Conservation (phyloP, 2,797 vertebrate species). For the Stomatorhinus walkeri region DNA sequence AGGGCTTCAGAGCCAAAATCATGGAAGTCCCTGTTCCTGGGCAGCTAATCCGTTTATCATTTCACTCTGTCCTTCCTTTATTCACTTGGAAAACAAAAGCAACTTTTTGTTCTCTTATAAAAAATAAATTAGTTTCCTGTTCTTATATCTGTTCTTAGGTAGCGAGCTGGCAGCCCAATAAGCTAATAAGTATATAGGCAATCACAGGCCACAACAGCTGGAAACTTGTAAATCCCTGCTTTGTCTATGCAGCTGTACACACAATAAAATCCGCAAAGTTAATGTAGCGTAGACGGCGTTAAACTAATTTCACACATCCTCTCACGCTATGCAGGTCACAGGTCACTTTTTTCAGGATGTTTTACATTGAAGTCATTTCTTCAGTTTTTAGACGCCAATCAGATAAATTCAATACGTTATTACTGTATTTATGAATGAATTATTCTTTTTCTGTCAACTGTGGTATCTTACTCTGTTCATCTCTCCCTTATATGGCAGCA, state of each 20-base stretch:
- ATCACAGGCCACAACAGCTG: neutral
- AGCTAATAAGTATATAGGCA: neutral
- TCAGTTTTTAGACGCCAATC: neutral
- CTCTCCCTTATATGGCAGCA: constrained; percentile 22
- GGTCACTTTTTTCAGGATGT: constrained; percentile 18
- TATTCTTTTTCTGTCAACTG: constrained; percentile 30
- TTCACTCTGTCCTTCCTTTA: neutral
- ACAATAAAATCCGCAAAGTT: neutral
- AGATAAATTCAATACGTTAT: neutral
- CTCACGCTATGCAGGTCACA: constrained; percentile 15
- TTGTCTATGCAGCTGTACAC: constrained; percentile 15
- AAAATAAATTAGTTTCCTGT: neutral
- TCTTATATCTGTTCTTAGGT: neutral
- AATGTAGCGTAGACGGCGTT: constrained; percentile 5
- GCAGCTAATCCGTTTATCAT: constrained; percentile 8
- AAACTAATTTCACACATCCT: constrained; percentile 1
- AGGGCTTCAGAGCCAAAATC: constrained; percentile 3
- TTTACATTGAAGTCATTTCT: constrained; percentile 8
- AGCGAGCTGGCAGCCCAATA: neutral
- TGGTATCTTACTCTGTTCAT: constrained; percentile 23
- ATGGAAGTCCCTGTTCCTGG: neutral
- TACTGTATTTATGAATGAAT: constrained; percentile 9
- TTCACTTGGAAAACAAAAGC: neutral
- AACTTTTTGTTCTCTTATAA: neutral
- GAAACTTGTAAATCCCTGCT: neutral